These are phyloP conservation scores for Coregonus clupeaformis DNA, from an alignment of 2,113 vertebrate species.

Conservation along the genomic window DNA sequence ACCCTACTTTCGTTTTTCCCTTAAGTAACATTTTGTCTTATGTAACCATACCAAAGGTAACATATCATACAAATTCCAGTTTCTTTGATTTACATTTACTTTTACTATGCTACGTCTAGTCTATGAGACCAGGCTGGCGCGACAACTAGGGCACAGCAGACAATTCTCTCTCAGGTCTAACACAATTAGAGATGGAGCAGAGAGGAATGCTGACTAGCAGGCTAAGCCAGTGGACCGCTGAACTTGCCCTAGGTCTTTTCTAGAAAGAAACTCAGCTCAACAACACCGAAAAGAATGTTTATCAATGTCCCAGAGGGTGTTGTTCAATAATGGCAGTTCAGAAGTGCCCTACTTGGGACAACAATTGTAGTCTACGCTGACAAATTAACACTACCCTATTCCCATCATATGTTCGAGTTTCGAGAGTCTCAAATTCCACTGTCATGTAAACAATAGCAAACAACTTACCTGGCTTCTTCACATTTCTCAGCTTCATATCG, in stretches of 20 bases:
- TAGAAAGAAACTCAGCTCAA: conserved; percentile 1
- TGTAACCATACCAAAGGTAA: no score
- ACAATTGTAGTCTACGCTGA: no score
- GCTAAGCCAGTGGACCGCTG: conserved; percentile 7
- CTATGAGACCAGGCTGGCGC: no score
- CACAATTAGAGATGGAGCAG: conserved; percentile 21
- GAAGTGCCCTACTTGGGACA: no score
- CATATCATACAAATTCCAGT: no score
- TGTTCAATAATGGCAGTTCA: no score
- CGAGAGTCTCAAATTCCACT: background rate
- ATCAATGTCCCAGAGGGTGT: background rate
- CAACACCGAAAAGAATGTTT: conserved; percentile 15
- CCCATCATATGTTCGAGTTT: no score
- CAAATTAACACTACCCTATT: no score
- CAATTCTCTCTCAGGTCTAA: background rate
- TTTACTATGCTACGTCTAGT: no score
- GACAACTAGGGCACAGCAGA: background rate
- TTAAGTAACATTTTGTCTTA: no score
- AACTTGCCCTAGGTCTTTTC: conserved; percentile 13
- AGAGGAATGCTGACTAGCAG: conserved; percentile 32
- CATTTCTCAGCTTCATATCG: conserved; percentile 70
- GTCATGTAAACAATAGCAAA: conserved; percentile 4
- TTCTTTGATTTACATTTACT: no score
- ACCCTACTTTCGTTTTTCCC: no score
- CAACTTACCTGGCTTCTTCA: conserved; percentile 75